phyloP scores from a whole-genome alignment of 2,888 invertebrate genomes.

The Glaucopsyche alexis region DNA sequence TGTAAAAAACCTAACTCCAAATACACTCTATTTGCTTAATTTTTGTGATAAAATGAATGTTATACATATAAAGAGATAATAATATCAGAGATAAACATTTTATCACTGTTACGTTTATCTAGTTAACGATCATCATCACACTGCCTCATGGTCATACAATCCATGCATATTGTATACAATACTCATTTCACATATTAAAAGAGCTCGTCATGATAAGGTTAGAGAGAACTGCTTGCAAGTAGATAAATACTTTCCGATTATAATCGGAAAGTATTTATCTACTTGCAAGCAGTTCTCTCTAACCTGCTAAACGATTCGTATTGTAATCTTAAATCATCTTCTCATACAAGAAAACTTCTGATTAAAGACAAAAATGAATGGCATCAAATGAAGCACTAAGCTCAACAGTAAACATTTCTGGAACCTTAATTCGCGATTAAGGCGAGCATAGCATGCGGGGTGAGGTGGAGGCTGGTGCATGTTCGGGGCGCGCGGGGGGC shows the following conservation, averaged over 20 bases:
- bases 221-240: no score
- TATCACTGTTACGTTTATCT: background rate
- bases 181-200: background rate
- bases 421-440: slow-evolving; percentile 78
- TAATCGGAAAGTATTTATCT: background rate
- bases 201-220: background rate
- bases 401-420: slow-evolving; percentile 75
- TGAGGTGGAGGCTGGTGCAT: slow-evolving; percentile 76
- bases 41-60: background rate
- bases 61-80: background rate
- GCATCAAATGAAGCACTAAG: slow-evolving; percentile 73
- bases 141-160: background rate
- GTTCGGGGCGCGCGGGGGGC: slow-evolving; percentile 55
- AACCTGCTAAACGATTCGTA: background rate
- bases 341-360: slow-evolving; percentile 23
- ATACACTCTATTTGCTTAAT: slow-evolving; percentile 1
- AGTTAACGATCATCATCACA: slow-evolving; percentile 6
- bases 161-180: background rate
- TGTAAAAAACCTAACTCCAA: no score
- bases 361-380: slow-evolving; percentile 54
- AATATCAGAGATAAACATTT: background rate
- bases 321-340: background rate
- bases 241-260: no score
- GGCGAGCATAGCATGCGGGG: slow-evolving; percentile 78
- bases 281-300: background rate